Conservation (phyloP, 1,140 invertebrate genomes). For the Ruditapes philippinarum region DNA sequence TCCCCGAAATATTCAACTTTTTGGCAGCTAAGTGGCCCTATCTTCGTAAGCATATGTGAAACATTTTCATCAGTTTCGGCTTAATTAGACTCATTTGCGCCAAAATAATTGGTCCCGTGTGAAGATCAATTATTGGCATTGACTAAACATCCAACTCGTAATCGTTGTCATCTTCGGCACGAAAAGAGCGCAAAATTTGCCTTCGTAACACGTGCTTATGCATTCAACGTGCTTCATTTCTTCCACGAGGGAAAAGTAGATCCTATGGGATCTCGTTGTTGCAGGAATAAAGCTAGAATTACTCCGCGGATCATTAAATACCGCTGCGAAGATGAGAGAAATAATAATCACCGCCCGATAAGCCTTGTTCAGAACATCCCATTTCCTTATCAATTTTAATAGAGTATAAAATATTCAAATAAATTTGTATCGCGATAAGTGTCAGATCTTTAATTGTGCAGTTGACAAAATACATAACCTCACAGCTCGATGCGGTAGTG, state of each 20-base stretch:
- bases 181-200: conserved; percentile 21
- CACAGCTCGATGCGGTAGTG: not conserved
- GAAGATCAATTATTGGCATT: conserved; percentile 41
- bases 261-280: not conserved
- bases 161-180: conserved; percentile 32
- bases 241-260: not conserved
- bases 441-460: not conserved
- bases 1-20: no score
- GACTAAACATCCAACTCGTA: conserved; percentile 43
- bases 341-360: conserved; percentile 41
- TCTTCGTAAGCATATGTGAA: conserved; percentile 23
- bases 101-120: conserved; percentile 51
- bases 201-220: conserved; percentile 22
- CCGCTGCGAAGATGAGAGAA: conserved; percentile 35
- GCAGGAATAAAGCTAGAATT: conserved; percentile 23
- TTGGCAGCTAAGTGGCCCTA: no score
- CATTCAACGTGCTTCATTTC: not conserved
- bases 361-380: not conserved
- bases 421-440: not conserved
- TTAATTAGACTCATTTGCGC: conserved; percentile 53
- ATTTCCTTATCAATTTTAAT: conserved; percentile 4
- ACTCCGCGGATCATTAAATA: conserved; percentile 38
- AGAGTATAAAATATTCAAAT: conserved; percentile 27
- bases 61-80: conserved; percentile 10
- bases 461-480: not conserved